Evolutionary conservation across 2,113 vertebrate species (phyloP), one percentile per base, ranked within the genome.

Genomic region (Labeo catla): DNA sequence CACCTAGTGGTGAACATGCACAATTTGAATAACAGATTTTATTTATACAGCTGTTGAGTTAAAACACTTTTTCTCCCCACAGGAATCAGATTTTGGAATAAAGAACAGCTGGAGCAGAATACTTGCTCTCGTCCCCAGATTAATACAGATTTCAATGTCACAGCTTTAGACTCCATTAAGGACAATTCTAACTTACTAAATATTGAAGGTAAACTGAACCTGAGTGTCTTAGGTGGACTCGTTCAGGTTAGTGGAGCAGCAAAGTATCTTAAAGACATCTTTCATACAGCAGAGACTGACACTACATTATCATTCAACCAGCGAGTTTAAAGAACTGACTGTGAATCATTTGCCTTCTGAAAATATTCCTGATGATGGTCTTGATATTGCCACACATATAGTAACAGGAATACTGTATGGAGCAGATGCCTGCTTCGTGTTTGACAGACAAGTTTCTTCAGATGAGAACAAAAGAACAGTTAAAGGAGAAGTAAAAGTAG

Each of bases 371-470:
- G 82, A 84, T 6, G 16, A 84, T 83, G 43, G 43, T 16, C 34
- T 6, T 34, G 39, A 39, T 54, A 23, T 13, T 1, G 87, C 83
- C 8, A 88, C 87, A 39, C 87, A 89, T 13, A 34, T 89, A 19
- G 85, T 89, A 8, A 84, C 81, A 16, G 87, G 65, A 34, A 19
- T 89, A 4, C 23, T 86, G 36, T 89, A 89, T 5, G 87, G 87
- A 12, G 87, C 87, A n/a, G 10, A 85, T 36, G 87, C 87, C 6
- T 81, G 43, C 59, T 88, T 88, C n/a, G 54, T 89, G 19, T 89
- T 89, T 61, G 70, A 73, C 9, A 73, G 70, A 45, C 3, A 73
- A n/a, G 70, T 73, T 73, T n/a, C 19, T 5, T 0, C 28, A 49
- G 16, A 49, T 6, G 85, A 86, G 15, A 8, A 87, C 8, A 84